These are phyloP conservation scores for Onthophagus taurus DNA, from an alignment of 1,140 invertebrate species.

Conservation along the genomic window DNA sequence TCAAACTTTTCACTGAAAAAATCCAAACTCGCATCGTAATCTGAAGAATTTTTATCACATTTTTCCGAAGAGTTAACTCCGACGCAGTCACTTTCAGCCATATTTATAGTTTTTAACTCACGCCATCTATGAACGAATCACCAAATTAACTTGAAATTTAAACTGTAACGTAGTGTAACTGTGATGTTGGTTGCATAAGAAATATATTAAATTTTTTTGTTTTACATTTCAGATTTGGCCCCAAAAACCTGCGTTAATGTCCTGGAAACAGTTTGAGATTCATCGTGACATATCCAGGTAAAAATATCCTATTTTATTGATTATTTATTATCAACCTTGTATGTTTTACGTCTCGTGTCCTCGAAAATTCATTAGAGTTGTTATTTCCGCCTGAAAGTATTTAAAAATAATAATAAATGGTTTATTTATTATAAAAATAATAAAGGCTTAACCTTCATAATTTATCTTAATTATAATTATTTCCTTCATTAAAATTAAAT, in stretches of 20 bases:
- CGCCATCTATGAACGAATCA: conserved; percentile 3
- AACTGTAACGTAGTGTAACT: neutral
- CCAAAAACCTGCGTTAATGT: conserved; percentile 45
- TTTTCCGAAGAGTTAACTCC: neutral
- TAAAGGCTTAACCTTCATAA: too few relatives aligned
- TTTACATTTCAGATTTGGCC: conserved; percentile 38
- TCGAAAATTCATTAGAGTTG: too few relatives aligned
- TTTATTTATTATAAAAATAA: too few relatives aligned
- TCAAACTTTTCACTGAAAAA: conserved; percentile 55
- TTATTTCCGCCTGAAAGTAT: too few relatives aligned
- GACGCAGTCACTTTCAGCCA: neutral
- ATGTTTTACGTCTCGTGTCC: too few relatives aligned
- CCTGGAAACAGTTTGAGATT: conserved; percentile 53
- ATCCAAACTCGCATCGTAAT: conserved; percentile 52
- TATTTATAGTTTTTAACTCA: neutral
- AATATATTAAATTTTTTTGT: conserved; percentile 18
- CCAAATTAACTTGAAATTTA: neutral
- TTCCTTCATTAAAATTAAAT: too few relatives aligned
- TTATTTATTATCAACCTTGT: too few relatives aligned
- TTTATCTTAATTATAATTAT: too few relatives aligned
- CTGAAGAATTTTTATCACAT: conserved; percentile 15
- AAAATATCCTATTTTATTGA: too few relatives aligned
- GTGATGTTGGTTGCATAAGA: too few relatives aligned
- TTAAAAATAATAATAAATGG: too few relatives aligned
- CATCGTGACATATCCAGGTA: conserved; percentile 57